Evolutionary conservation across 2,888 invertebrate genomes (phyloP), one percentile per base, ranked within the genome.

Genomic region (Drosophila subquinaria): DNA sequence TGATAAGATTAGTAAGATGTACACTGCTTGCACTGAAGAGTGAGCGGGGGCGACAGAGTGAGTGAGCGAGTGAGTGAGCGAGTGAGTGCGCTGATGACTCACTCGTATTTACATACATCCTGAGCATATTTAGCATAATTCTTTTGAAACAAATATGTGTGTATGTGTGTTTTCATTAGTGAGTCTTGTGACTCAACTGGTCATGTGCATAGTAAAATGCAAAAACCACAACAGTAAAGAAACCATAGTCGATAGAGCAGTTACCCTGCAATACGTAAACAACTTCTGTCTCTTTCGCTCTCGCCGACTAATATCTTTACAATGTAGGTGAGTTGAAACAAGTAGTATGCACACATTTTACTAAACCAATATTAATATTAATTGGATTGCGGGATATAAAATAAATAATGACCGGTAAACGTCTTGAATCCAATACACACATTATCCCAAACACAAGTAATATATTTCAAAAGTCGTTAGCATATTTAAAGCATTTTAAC

Each of bases 41-140:
- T 1, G 2, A 23, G 27, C 15, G 27, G 11, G 35, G 27, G 8
- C 30, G 30, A 48, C 3, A 8, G 15, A n/a, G 5, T 2, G 11
- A 13, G 30, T 3, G 17, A 20, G 11, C 13, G 36, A 52, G 33
- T 33, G 13, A n/a, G 5, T 2, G 11, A 13, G 30, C 2, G 17
- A 20, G 11, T 10, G 36, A 52, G 33, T 33, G 13, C 35, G 13
- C 10, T 2, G 4, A 27, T 45, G 51, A 48, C n/a, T 15, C 45
- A 72, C 1, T 43, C 57, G 36, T 47, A 61, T 61, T 52, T 53
- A 61, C 52, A 72, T 33, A 13, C 27, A 27, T 33, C n/a, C 51
- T 35, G 13, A 71, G 23, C 71, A 71, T 71, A 71, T 20, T 72
- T 64, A 51, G 73, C 71, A 71, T 71, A 71, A 52, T 50, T 40